Conservation (phyloP, 2,113 vertebrate species). For the Ptilorrhoa leucosticta region DNA sequence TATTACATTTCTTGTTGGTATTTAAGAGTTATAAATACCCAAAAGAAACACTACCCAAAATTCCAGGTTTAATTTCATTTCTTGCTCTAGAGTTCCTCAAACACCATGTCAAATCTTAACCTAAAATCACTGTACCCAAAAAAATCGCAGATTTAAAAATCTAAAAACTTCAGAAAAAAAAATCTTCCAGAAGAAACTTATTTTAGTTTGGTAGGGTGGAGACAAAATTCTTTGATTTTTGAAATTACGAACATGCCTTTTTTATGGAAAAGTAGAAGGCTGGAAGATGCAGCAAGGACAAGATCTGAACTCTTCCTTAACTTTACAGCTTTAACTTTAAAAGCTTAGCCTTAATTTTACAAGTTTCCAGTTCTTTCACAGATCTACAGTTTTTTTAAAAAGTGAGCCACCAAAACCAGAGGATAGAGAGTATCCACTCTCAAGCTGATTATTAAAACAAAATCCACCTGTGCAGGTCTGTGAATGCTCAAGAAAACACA, state of each 20-base stretch:
- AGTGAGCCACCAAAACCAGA: neutral
- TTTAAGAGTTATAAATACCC: neutral
- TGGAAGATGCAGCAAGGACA: neutral
- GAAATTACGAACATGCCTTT: neutral
- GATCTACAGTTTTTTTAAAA: neutral
- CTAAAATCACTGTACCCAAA: neutral
- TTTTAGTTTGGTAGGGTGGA: neutral
- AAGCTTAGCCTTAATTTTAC: neutral
- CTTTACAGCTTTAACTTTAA: neutral
- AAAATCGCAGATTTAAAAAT: neutral
- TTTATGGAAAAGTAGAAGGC: neutral
- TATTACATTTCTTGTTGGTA: neutral
- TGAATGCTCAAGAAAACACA: neutral
- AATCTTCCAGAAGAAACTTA: neutral
- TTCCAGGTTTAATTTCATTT: neutral
- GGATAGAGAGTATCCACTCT: neutral
- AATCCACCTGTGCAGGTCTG: conserved; percentile 43
- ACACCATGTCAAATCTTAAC: neutral
- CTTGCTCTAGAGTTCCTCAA: neutral
- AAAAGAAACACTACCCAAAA: neutral
- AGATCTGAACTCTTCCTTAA: neutral
- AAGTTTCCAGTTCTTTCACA: neutral
- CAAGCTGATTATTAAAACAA: neutral
- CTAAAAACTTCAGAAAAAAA: neutral
- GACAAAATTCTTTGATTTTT: neutral